Percentiles rank a stretch among this genome's conserved stretches.
Evolutionary conservation across 2,888 invertebrate genomes (phyloP).

Genomic region (Gortyna flavago): DNA sequence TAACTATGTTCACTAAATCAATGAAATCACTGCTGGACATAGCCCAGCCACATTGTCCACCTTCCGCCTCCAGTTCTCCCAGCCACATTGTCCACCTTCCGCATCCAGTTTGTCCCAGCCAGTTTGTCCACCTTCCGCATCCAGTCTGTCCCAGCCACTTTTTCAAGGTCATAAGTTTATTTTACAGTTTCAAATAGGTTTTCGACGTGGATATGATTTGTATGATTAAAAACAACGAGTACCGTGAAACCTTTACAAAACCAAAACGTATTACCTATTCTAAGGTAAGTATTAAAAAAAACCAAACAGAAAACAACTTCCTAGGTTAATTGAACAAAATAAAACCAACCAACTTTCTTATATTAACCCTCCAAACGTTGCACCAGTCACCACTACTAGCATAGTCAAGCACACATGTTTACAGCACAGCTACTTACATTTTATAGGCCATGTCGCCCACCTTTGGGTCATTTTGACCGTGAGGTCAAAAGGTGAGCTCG

Average conservation of each 20-base stretch:
- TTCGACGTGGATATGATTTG: not conserved
- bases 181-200: not conserved
- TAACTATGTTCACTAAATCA: not conserved
- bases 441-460: constrained; percentile 34
- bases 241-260: not conserved
- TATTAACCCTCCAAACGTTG: not conserved
- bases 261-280: not conserved
- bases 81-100: not conserved
- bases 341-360: constrained; percentile 15
- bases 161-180: not conserved
- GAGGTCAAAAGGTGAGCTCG: constrained; percentile 55
- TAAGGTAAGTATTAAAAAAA: not conserved
- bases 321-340: not conserved
- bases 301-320: not conserved
- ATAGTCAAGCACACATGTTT: constrained; percentile 35
- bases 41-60: not conserved
- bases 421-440: constrained; percentile 26
- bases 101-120: not conserved
- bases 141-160: not conserved
- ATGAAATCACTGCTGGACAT: not conserved
- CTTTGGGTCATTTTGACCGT: constrained; percentile 7
- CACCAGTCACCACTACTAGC: constrained; percentile 1
- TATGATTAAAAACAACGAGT: not conserved
- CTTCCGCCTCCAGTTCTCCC: not conserved
- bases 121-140: not conserved